Base-by-base conservation (phyloP, 2,797 vertebrate species). In the Echiichthys vipera region DNA sequence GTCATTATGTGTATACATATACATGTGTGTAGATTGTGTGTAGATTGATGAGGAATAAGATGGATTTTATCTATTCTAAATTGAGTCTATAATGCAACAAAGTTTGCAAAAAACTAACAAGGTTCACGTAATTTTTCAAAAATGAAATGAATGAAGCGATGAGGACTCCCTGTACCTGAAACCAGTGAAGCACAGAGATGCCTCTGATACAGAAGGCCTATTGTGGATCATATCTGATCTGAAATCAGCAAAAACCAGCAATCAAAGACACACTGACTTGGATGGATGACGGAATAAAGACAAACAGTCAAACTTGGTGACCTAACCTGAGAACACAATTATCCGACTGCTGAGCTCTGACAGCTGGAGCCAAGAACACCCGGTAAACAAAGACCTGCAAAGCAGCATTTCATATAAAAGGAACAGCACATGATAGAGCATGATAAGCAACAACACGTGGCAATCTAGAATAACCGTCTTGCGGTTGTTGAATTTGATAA, bases 171-270 rank as follows among this genome's bases (percentile, higher is more conserved):
- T 22, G 71, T 77, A 84, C 81, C 88, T 89, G 72, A 74, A 84
- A 67, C 47, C 54, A 80, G 64, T 58, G n/a, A 82, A 46, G 51
- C 42, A 0, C 59, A 73, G 80, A 72, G 89, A 85, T 81, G 65
- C 37, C 20, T 37, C 13, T 4, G 49, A 67, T 40, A 92, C 88
- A 93, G 77, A 85, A 40, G 63, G 22, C 36, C 77, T 57, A 81
- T 91, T 94, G 89, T 92, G 30, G 18, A 10, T 49, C 53, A 46
- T 81, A 80, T 89, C 88, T 77, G 72, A 85, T 80, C 34, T 70
- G 40, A 75, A 65, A 80, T 79, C 78, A 66, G 74, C 5, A 49
- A 47, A 53, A 72, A 62, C 43, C 6, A 1, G 27, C 17, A 74
- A 59, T 20, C 65, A 78, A 71, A 68, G 22, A 17, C 39, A 63